These are phyloP conservation scores for Cynaeus angustus DNA, from an alignment of 2,888 invertebrate genomes.

Conservation along the genomic window DNA sequence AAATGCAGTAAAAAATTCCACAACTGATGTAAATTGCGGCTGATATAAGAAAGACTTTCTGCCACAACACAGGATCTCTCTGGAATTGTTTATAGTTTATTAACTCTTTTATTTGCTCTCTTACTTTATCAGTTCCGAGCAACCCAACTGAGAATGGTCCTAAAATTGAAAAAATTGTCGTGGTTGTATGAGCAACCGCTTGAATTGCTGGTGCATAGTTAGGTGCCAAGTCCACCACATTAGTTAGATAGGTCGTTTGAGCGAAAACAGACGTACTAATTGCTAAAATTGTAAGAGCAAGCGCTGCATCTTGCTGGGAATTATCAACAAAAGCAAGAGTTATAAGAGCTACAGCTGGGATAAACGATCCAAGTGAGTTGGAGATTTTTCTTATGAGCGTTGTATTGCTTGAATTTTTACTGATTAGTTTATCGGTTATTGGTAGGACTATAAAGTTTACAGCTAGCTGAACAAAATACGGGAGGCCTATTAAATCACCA, in stretches of 20 bases:
- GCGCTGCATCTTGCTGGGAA: slow-evolving; percentile 76
- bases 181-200: slow-evolving; percentile 87
- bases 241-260: slow-evolving; percentile 79
- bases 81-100: too few relatives aligned
- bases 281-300: slow-evolving; percentile 78
- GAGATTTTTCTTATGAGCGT: slow-evolving; percentile 76
- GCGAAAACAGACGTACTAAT: slow-evolving; percentile 82
- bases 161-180: slow-evolving; percentile 86
- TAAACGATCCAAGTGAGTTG: slow-evolving; percentile 77
- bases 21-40: slow-evolving; percentile 23
- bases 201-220: slow-evolving; percentile 88
- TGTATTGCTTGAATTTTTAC: slow-evolving; percentile 57
- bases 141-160: slow-evolving; percentile 84
- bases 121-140: slow-evolving; percentile 81
- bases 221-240: slow-evolving; percentile 88
- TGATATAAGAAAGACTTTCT: slow-evolving; percentile 17
- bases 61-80: slow-evolving; percentile 36
- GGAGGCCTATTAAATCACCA: slow-evolving; percentile 80
- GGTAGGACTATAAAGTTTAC: slow-evolving; percentile 82
- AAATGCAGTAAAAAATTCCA: slow-evolving; percentile 20
- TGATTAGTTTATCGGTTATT: slow-evolving; percentile 77
- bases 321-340: slow-evolving; percentile 75
- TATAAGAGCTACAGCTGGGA: slow-evolving; percentile 79
- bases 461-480: slow-evolving; percentile 84
- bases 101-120: too few relatives aligned